These are phyloP conservation scores for Parazoanthus atlanticus DNA, from an alignment of 92 coral and sea anemone genomes.

Conservation along the genomic window DNA sequence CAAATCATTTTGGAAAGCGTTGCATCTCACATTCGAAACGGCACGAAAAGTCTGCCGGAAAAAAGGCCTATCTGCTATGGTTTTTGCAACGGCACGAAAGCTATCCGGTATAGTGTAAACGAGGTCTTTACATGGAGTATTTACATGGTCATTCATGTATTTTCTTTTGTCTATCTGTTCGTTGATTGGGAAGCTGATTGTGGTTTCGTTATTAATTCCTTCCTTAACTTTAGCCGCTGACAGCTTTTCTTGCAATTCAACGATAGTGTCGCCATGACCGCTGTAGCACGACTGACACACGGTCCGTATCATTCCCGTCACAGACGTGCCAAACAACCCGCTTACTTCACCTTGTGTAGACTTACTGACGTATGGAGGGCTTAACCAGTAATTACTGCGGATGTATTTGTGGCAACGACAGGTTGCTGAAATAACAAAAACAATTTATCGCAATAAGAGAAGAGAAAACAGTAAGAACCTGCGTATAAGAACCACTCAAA, in stretches of 20 bases:
- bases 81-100: no score
- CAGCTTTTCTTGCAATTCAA: background rate
- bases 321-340: background rate
- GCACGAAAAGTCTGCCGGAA: no score
- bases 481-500: no score
- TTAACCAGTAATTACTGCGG: background rate
- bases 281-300: conserved; percentile 2
- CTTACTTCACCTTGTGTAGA: background rate
- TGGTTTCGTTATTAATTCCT: background rate
- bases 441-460: background rate
- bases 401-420: conserved; percentile 15
- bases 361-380: conserved; percentile 7
- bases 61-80: no score
- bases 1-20: no score
- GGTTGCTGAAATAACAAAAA: background rate
- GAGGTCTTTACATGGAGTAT: background rate
- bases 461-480: background rate
- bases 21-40: no score
- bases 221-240: background rate
- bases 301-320: background rate
- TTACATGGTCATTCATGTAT: conserved; percentile 10
- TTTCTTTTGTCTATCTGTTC: background rate
- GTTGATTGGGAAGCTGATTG: conserved; percentile 9
- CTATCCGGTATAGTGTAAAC: no score
- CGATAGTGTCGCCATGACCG: background rate